Conservation (phyloP, 2,888 invertebrate species). For the Synergus umbraculus region DNA sequence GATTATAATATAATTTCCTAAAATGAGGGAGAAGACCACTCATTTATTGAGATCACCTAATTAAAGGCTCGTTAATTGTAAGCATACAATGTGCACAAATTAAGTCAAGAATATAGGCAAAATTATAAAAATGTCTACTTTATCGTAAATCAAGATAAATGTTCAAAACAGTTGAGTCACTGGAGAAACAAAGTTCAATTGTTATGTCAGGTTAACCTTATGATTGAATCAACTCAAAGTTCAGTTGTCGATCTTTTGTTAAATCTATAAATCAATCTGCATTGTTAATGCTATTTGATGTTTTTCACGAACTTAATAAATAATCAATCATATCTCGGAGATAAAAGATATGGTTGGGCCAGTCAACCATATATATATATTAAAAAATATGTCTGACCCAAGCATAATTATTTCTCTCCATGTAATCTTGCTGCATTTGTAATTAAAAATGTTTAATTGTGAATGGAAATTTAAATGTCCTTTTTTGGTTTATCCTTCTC, state of each 20-base stretch:
- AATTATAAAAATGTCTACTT: background rate
- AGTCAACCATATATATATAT: background rate
- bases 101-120: background rate
- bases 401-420: background rate
- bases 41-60: conserved; percentile 42
- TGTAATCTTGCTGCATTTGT: background rate
- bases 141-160: conserved; percentile 1
- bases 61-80: conserved; percentile 26
- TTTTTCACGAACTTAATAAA: background rate
- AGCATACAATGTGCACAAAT: background rate
- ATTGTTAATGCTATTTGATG: conserved; percentile 8
- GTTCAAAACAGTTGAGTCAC: background rate
- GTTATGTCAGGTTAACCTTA: background rate
- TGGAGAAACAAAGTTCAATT: background rate
- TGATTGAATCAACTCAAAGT: background rate
- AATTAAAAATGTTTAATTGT: conserved; percentile 3
- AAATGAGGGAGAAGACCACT: conserved; percentile 38
- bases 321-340: too few species aligned
- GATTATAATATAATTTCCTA: background rate
- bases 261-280: conserved; percentile 3
- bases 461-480: background rate
- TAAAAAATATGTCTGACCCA: too few species aligned
- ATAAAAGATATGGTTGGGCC: background rate
- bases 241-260: background rate
- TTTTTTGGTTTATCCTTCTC: background rate